Conservation (phyloP, 2,797 vertebrate genomes). For the Mormyrus proboscirostris region DNA sequence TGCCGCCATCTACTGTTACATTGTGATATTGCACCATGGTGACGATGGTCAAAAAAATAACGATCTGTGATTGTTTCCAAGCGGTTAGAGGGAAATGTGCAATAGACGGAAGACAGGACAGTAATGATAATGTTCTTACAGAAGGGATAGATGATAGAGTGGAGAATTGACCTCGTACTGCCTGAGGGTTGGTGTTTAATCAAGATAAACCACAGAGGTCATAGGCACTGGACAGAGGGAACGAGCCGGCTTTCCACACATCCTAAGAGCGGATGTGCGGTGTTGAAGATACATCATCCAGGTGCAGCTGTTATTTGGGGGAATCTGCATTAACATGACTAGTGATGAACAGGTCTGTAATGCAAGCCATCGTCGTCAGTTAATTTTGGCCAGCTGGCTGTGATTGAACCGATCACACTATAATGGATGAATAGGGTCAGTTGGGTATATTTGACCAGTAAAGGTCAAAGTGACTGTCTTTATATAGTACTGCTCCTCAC, state of each 20-base stretch:
- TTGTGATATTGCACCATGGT: not conserved
- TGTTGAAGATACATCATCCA: not conserved
- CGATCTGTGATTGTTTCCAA: not conserved
- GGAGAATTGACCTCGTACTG: not conserved
- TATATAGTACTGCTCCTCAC: not conserved
- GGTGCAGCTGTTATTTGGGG: not conserved
- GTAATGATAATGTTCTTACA: not conserved
- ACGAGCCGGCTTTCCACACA: not conserved
- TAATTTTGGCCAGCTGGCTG: not conserved
- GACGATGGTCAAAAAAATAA: not conserved
- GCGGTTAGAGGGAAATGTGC: not conserved
- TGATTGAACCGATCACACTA: not conserved
- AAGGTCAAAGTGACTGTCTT: not conserved
- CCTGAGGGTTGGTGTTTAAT: not conserved
- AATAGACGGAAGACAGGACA: not conserved
- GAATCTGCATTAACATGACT: not conserved
- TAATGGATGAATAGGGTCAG: not conserved
- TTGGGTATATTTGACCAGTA: not conserved
- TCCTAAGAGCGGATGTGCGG: not conserved
- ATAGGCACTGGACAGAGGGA: not conserved
- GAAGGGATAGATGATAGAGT: not conserved
- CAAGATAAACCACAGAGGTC: not conserved
- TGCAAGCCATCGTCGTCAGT: not conserved
- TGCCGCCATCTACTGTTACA: not conserved
- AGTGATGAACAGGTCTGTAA: not conserved